These are phyloP conservation scores for Kryptolebias ocellatus DNA, from an alignment of 2,797 vertebrate species.

Conservation along the genomic window DNA sequence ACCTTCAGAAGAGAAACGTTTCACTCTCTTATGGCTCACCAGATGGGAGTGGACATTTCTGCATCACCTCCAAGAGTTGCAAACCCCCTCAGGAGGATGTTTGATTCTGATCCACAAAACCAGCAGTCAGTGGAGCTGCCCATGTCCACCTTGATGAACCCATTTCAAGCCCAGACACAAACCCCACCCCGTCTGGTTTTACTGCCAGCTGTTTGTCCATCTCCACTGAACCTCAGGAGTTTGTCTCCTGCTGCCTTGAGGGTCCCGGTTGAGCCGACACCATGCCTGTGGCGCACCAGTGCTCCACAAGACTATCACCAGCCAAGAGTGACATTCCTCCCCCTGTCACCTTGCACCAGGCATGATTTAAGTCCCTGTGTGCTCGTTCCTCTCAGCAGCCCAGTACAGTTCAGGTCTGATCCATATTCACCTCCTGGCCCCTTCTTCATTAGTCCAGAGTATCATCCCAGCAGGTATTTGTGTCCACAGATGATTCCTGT, in stretches of 20 bases:
- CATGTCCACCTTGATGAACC: neutral
- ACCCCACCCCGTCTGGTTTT: neutral
- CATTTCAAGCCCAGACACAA: neutral
- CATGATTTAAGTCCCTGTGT: neutral
- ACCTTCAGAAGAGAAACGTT: neutral
- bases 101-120: neutral
- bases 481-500: rapidly evolving
- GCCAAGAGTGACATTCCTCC: neutral
- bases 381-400: neutral
- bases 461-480: neutral
- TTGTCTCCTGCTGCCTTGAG: neutral
- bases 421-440: rapidly evolving
- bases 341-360: rapidly evolving
- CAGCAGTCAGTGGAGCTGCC: neutral
- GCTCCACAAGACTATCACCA: neutral
- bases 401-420: neutral
- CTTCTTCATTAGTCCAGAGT: rapidly evolving
- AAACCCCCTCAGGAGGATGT: neutral
- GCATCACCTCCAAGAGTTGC: too few relatives aligned
- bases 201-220: neutral
- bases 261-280: rapidly evolving
- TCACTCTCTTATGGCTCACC: neutral
- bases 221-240: neutral
- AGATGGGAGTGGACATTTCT: rapidly evolving
- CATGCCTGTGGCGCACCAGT: neutral